Conservation (phyloP, 2,888 invertebrate genomes). For the Conchocele bisecta region DNA sequence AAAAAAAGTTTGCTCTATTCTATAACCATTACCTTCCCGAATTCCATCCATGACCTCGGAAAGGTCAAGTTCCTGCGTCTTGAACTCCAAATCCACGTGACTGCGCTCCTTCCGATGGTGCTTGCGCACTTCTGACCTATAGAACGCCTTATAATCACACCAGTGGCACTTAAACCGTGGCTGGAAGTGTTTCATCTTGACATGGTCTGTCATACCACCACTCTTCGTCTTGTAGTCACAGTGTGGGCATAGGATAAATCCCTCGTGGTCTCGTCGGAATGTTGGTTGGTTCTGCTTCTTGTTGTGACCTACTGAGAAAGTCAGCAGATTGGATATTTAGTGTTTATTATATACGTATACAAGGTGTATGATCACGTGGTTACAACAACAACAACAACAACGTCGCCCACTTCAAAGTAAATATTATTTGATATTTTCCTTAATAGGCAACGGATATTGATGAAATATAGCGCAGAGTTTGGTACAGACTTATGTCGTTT, state of each 20-base stretch:
- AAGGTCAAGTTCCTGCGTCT: conserved; percentile 52
- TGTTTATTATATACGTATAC: too few relatives aligned
- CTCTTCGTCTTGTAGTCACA: conserved; percentile 52
- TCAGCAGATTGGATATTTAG: too few relatives aligned
- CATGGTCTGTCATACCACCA: conserved; percentile 53
- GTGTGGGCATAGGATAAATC: conserved; percentile 46
- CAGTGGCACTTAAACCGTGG: conserved; percentile 58
- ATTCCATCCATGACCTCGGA: conserved; percentile 35
- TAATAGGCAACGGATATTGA: too few relatives aligned
- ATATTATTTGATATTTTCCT: too few relatives aligned
- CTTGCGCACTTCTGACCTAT: conserved; percentile 54
- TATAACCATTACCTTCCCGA: conserved; percentile 24
- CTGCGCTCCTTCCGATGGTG: conserved; percentile 55
- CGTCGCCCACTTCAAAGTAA: too few relatives aligned
- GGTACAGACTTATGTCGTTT: too few relatives aligned
- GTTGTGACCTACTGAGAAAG: too few relatives aligned
- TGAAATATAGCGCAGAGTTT: too few relatives aligned
- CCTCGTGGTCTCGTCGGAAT: conserved; percentile 40
- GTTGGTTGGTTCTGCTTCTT: too few relatives aligned
- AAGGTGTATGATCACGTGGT: too few relatives aligned
- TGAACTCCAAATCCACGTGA: conserved; percentile 43
- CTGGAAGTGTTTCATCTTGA: conserved; percentile 58
- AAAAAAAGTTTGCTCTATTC: not conserved
- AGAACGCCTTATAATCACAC: conserved; percentile 54
- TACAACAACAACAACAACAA: too few relatives aligned